Percentiles rank a stretch among this genome's conserved stretches.
Evolutionary conservation across 1,140 invertebrate species (phyloP).

Genomic region (Arctopsyche grandis): DNA sequence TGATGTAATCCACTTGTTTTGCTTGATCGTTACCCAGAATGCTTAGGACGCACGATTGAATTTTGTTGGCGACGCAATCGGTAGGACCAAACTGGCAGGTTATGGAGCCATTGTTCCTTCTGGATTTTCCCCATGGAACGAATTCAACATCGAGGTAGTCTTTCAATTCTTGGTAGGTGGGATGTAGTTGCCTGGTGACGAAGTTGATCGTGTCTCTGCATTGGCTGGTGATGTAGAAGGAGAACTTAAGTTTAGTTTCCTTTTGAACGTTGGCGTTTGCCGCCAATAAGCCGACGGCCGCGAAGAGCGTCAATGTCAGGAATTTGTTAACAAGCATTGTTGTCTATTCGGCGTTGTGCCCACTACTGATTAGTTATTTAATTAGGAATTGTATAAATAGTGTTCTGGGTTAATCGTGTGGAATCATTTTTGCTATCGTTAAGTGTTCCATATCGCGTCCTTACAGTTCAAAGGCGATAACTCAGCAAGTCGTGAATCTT

Average conservation of each 20-base stretch:
- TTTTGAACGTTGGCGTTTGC: background rate
- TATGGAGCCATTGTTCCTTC: conserved; percentile 45
- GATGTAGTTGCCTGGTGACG: conserved; percentile 55
- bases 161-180: conserved; percentile 57
- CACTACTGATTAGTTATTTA: background rate
- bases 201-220: conserved; percentile 58
- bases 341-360: background rate
- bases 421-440: background rate
- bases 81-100: conserved; percentile 23
- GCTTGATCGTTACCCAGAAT: conserved; percentile 21
- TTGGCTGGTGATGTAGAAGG: conserved; percentile 57
- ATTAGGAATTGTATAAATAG: background rate
- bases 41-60: conserved; percentile 33
- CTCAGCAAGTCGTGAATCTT: no score
- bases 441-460: no score
- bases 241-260: conserved; percentile 57
- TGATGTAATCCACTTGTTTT: conserved; percentile 57
- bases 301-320: background rate
- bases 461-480: no score
- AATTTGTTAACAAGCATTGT: background rate
- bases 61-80: conserved; percentile 37
- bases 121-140: conserved; percentile 60
- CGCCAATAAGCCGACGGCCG: background rate
- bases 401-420: background rate
- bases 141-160: conserved; percentile 59